These are phyloP conservation scores for Cylas formicarius DNA, from an alignment of 1,140 invertebrate genomes.

Conservation along the genomic window DNA sequence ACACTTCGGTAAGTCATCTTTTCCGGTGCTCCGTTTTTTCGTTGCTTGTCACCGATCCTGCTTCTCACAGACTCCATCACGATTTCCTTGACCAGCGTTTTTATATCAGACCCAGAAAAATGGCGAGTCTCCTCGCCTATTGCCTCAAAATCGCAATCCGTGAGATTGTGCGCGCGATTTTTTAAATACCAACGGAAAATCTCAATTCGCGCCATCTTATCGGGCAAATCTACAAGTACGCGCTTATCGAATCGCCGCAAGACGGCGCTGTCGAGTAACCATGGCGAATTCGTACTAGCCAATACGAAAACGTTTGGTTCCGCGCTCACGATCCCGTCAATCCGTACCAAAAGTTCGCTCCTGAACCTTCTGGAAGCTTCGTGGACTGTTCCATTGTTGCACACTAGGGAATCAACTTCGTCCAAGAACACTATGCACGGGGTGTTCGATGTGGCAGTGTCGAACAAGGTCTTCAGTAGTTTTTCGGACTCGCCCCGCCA, in stretches of 20 bases:
- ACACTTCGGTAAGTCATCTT: too few relatives aligned
- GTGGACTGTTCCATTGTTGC: slow-evolving; percentile 69
- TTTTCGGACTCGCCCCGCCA: slow-evolving; percentile 95
- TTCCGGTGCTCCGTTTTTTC: too few relatives aligned
- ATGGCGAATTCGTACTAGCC: slow-evolving; percentile 86
- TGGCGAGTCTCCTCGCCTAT: slow-evolving; percentile 60
- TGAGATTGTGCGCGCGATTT: slow-evolving; percentile 37
- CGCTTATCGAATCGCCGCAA: slow-evolving; percentile 82
- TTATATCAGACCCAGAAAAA: slow-evolving; percentile 86
- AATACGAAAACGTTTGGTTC: slow-evolving; percentile 70
- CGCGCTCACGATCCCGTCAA: slow-evolving; percentile 72
- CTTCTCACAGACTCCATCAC: slow-evolving; percentile 56
- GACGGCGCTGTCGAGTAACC: slow-evolving; percentile 74
- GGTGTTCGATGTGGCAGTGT: slow-evolving; percentile 74
- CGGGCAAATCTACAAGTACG: slow-evolving; percentile 73
- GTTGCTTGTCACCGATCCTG: too few relatives aligned
- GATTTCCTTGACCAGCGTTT: slow-evolving; percentile 81
- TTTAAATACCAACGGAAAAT: slow-evolving; percentile 58
- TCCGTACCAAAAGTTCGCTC: slow-evolving; percentile 84
- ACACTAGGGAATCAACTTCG: slow-evolving; percentile 87
- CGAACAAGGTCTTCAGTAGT: slow-evolving; percentile 78
- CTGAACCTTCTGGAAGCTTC: slow-evolving; percentile 89
- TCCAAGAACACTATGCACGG: slow-evolving; percentile 95
- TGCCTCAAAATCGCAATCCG: slow-evolving; percentile 44
- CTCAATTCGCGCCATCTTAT: slow-evolving; percentile 51